Percentiles rank a stretch among this genome's conserved stretches.
These are phyloP conservation scores for Drosophila sp. DNA, from an alignment of 1,140 invertebrate species.

Conservation along the genomic window DNA sequence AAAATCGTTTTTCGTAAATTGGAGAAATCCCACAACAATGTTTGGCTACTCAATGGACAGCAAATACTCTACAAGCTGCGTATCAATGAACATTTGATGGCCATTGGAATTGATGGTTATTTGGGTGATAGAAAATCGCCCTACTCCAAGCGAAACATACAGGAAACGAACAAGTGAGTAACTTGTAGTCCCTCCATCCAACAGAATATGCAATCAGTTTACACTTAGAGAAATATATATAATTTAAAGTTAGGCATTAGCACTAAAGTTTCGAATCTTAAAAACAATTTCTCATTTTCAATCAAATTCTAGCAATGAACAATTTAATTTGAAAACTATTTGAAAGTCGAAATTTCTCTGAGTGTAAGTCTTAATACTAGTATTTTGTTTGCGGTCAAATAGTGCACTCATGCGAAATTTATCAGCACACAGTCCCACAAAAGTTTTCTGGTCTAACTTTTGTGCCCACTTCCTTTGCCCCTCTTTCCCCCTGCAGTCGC, in stretches of 20 bases:
- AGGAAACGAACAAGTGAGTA: constrained; percentile 84
- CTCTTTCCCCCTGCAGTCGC: constrained; percentile 52
- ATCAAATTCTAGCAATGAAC: too few relatives aligned
- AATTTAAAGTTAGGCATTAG: too few relatives aligned
- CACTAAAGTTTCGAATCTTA: too few relatives aligned
- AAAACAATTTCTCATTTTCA: too few relatives aligned
- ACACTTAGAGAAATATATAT: constrained; percentile 27
- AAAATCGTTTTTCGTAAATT: constrained; percentile 85
- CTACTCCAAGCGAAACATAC: constrained; percentile 84
- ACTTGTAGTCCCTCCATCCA: not conserved
- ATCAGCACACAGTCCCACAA: constrained; percentile 55
- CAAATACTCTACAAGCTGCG: constrained; percentile 82
- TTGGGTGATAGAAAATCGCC: constrained; percentile 83
- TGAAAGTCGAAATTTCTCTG: constrained; percentile 8
- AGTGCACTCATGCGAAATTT: constrained; percentile 80
- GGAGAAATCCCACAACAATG: constrained; percentile 86
- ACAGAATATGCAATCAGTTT: constrained; percentile 6
- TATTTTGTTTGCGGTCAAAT: constrained; percentile 78
- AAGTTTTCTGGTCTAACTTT: constrained; percentile 84
- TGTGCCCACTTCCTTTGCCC: constrained; percentile 66
- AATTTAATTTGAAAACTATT: not conserved
- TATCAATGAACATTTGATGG: constrained; percentile 83
- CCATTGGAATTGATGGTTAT: constrained; percentile 83
- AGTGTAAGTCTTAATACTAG: constrained; percentile 41
- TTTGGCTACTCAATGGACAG: constrained; percentile 83